phyloP scores from a whole-genome alignment of 2,113 vertebrate genomes.

The Silurus meridionalis region DNA sequence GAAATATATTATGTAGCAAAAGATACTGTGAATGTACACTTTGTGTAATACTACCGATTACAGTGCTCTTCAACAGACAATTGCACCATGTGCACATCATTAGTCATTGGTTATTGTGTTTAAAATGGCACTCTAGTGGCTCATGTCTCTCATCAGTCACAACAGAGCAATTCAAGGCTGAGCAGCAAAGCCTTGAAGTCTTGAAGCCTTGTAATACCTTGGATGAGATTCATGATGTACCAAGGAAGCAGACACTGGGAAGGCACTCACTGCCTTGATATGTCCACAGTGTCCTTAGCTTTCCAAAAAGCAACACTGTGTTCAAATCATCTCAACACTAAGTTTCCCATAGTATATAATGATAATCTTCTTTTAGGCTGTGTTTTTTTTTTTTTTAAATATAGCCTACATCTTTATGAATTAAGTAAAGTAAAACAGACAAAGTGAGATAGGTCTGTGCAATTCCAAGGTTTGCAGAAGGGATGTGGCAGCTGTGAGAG shows the following conservation, averaged over 20 bases:
- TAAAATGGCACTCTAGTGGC: constrained; percentile 33
- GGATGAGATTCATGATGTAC: constrained; percentile 24
- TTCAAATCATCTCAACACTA: neutral
- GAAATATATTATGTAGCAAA: neutral
- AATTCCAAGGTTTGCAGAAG: neutral
- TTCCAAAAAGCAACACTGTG: neutral
- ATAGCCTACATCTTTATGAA: neutral
- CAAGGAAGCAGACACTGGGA: neutral
- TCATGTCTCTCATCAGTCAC: constrained; percentile 34
- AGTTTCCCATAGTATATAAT: neutral
- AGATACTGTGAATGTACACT: neutral
- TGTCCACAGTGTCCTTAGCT: neutral
- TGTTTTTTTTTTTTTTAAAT: neutral
- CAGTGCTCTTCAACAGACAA: neutral
- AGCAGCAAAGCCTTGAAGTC: constrained; percentile 17
- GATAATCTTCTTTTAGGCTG: neutral
- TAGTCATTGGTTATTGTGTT: neutral
- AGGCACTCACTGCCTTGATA: neutral
- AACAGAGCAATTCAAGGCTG: constrained; percentile 55
- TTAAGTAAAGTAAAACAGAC: neutral
- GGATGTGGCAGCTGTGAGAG: neutral
- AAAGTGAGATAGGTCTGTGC: neutral
- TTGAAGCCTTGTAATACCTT: constrained; percentile 9
- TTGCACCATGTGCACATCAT: neutral
- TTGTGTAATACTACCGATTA: neutral